Conservation (phyloP, 2,888 invertebrate species). For the Scelioninae gen. 1 region DNA sequence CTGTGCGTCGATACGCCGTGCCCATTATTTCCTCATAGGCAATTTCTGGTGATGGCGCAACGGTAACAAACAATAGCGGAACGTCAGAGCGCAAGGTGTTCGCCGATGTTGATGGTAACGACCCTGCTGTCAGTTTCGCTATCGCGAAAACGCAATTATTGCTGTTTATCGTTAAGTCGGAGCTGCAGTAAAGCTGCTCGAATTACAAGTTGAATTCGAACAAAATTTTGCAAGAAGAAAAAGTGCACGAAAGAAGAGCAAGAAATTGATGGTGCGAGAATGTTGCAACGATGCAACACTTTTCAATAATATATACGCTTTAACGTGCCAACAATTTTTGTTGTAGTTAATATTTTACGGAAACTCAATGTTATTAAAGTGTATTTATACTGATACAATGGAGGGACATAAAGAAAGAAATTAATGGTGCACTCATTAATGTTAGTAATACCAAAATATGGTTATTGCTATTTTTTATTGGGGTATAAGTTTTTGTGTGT, state of each 20-base stretch:
- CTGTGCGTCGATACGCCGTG: slow-evolving; percentile 68
- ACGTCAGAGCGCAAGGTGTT: slow-evolving; percentile 66
- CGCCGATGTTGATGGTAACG: slow-evolving; percentile 77
- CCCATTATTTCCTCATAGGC: slow-evolving; percentile 78
- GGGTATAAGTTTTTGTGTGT: too few relatives aligned
- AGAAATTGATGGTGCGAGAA: slow-evolving; percentile 17
- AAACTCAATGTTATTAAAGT: too few relatives aligned
- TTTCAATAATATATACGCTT: slow-evolving; percentile 45
- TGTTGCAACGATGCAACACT: slow-evolving; percentile 38
- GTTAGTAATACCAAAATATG: too few relatives aligned
- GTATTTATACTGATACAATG: too few relatives aligned
- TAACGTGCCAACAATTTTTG: slow-evolving; percentile 29
- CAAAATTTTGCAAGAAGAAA: too few relatives aligned
- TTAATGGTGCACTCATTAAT: too few relatives aligned
- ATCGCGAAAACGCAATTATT: slow-evolving; percentile 72
- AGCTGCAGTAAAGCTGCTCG: slow-evolving; percentile 74
- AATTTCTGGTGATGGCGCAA: slow-evolving; percentile 68
- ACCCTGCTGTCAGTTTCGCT: slow-evolving; percentile 74
- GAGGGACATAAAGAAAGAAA: too few relatives aligned
- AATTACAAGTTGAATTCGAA: slow-evolving; percentile 71
- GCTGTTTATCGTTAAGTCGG: slow-evolving; percentile 62
- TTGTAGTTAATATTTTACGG: slow-evolving; percentile 6
- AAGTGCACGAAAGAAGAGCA: slow-evolving; percentile 34
- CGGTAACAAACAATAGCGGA: slow-evolving; percentile 65
- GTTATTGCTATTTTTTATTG: too few relatives aligned